Evolutionary conservation across 2,797 vertebrate species (phyloP), one percentile per base, ranked within the genome.

Genomic region (Tenualosa ilisha): DNA sequence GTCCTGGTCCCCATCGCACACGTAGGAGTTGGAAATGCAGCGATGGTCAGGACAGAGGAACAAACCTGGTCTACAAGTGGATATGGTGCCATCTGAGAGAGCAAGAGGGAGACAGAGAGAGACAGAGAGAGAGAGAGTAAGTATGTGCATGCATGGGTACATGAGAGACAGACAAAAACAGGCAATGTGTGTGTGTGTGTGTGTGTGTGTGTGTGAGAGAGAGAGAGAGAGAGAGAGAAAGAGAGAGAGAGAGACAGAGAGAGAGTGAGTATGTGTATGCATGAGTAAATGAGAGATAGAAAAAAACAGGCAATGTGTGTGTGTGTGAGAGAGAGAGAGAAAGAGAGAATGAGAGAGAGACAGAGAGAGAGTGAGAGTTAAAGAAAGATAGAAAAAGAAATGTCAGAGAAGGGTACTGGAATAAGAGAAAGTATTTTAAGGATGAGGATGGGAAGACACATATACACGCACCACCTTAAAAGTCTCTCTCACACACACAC

Each of bases 1-100:
- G 89, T 99, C 98, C 90, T 94, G 95, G 90, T 97, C 97, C 87
- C 97, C 98, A 54, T 99, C 97, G 0, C 98, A 99, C 79, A 98
- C 94, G 13, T 93, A 97, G 40, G 85, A 92, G 0, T 89, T 91
- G 86, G 93, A 91, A 85, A 99, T 97, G 84, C 98, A 99, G 54
- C 97, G 96, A 92, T 98, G 98, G 86, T 98, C 95, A 0, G 97
- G 96, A 89, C 98, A 99, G 83, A 95, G 93, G 91, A 98, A 99
- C 86, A 96, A 97, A 56, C 89, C 86, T 8, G 97, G 94, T 24
- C 92, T 93, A 89, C 98, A 99, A 0, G 96, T 96, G 0, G 95
- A 96, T 83, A 94, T 93, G 87, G 95, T 93, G 11, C 95, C 92
- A 91, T 96, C 98, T 96, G 92, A 54, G 31, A 86, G 81, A 53